Evolutionary conservation across 2,113 vertebrate species (phyloP), one percentile per base, ranked within the genome.

Genomic region (Nothocercus julius): DNA sequence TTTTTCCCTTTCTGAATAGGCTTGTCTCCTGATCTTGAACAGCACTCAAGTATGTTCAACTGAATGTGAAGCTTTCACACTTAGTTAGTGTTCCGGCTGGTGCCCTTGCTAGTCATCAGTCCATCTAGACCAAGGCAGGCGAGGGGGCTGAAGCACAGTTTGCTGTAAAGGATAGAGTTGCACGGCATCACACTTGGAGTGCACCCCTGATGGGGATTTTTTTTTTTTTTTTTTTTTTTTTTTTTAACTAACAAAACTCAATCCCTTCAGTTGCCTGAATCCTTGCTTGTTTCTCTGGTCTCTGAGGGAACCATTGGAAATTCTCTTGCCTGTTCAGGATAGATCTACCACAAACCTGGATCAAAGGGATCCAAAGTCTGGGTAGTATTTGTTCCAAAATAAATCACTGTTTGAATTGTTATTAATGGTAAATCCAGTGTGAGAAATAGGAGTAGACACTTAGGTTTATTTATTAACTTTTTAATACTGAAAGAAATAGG

Each of bases 391-490:
- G 4, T 42, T 91, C 94, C 8, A 18, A 44, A 89, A 82, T 14
- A 16, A 87, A 63, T 63, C 1, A 5, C 73, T 14, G 54, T 6
- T 20, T 78, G 25, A 47, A 30, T 68, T 75, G 80, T 82, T 36
- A 42, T 27, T 62, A 77, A 32, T 32, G 0, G 0, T 82, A 32
- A 77, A 47, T 80, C 80, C 1, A 1, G 9, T 45, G 21, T 27
- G 49, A 11, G 10, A 62, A 82, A 66, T 67, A 45, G 54, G 5
- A 47, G 4, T 22, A 70, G 67, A 34, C 25, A 2, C 49, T 36
- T 79, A 11, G 8, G 53, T 82, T 87, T 69, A 17, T 47, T 47
- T n/a, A 24, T 47, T 20, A 45, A 32, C 21, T 66, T 42, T 32
- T 28, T 30, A 44, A 45, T 67, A 21, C 5, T 58, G 28, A 58